phyloP scores from a whole-genome alignment of 2,888 invertebrate species.

The Ceraclea dissimilis region DNA sequence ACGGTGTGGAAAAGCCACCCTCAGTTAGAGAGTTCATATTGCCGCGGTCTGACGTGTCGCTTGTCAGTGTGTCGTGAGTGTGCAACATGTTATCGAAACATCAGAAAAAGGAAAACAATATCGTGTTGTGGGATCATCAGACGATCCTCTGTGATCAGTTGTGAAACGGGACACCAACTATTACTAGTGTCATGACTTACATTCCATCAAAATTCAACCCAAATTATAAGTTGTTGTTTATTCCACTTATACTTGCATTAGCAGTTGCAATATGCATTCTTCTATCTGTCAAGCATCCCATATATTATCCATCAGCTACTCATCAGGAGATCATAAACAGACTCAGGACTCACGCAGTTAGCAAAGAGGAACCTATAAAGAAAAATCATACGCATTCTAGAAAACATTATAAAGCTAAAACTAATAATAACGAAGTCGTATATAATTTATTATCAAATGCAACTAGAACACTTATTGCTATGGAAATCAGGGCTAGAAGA shows the following conservation, averaged over 20 bases:
- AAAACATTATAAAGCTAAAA: conserved; percentile 27
- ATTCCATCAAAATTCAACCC: conserved; percentile 23
- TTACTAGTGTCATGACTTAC: conserved; percentile 24
- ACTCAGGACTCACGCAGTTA: conserved; percentile 17
- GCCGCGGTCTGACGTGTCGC: conserved; percentile 15
- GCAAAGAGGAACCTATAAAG: conserved; percentile 14
- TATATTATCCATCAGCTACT: conserved; percentile 21
- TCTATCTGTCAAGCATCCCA: conserved; percentile 24
- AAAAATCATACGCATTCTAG: conserved; percentile 13
- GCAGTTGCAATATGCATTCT: conserved; percentile 25
- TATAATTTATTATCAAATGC: conserved; percentile 50
- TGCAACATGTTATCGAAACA: conserved; percentile 18
- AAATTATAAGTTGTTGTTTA: conserved; percentile 25
- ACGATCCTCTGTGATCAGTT: conserved; percentile 7
- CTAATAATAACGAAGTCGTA: conserved; percentile 47
- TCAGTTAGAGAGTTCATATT: conserved; percentile 19
- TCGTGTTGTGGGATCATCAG: conserved; percentile 1
- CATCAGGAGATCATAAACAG: conserved; percentile 22
- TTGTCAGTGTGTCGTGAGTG: background rate
- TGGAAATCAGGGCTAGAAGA: conserved; percentile 51
- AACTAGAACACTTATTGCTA: conserved; percentile 50
- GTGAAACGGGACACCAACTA: conserved; percentile 5
- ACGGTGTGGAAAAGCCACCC: conserved; percentile 21
- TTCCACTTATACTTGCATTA: conserved; percentile 22
- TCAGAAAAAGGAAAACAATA: background rate